phyloP scores from a whole-genome alignment of 2,797 vertebrate genomes.

The Tokudaia tokunoshimensis region DNA sequence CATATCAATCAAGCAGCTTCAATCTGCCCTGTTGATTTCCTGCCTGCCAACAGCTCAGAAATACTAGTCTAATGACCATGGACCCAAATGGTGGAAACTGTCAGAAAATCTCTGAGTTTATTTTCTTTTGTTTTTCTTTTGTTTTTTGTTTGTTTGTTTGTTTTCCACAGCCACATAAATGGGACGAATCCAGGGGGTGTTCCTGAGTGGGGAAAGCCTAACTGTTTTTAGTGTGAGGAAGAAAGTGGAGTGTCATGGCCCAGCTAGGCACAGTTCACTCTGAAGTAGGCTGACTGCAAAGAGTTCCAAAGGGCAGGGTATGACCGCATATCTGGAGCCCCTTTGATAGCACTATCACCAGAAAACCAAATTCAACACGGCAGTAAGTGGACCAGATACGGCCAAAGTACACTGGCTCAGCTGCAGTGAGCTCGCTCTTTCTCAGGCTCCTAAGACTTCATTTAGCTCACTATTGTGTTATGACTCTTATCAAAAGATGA shows the following conservation, averaged over 20 bases:
- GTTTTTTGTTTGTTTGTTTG: neutral
- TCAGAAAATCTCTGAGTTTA: neutral
- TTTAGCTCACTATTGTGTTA: neutral
- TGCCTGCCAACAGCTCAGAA: neutral
- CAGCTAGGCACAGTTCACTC: no score
- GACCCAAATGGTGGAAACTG: neutral
- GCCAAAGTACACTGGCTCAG: rapidly evolving
- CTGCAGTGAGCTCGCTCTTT: rapidly evolving
- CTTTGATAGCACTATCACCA: neutral
- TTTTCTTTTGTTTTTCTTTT: neutral
- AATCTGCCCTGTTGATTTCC: neutral
- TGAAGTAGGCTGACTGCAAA: neutral
- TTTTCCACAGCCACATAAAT: neutral
- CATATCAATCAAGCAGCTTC: no score
- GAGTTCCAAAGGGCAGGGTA: neutral
- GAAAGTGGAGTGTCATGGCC: neutral
- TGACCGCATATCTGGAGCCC: neutral
- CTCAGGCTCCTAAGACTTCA: rapidly evolving
- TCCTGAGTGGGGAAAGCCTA: neutral
- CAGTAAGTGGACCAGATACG: no score
- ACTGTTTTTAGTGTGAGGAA: neutral
- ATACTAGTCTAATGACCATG: neutral
- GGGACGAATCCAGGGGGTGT: neutral
- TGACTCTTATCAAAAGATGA: neutral
- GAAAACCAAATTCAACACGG: neutral